phyloP scores from a whole-genome alignment of 2,797 vertebrate genomes.

The Tenualosa ilisha region DNA sequence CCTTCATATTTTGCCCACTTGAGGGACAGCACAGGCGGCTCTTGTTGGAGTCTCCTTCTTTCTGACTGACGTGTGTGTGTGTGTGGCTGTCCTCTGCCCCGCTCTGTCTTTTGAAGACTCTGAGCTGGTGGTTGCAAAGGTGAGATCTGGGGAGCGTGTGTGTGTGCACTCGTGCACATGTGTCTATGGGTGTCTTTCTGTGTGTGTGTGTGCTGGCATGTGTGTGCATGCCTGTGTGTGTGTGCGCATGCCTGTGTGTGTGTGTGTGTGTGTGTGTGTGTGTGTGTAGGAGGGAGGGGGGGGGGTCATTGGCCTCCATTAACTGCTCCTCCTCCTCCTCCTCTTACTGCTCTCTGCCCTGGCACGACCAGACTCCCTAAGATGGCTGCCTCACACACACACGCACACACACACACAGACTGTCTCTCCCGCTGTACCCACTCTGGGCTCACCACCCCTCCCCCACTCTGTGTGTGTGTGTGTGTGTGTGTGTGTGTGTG shows the following conservation, averaged over 20 bases:
- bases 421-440: background rate
- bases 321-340: background rate
- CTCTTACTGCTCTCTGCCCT: background rate
- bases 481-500: background rate
- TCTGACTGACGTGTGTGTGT: background rate
- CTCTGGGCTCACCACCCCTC: background rate
- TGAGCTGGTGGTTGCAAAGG: background rate
- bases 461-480: background rate
- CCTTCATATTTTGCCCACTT: background rate
- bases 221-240: background rate
- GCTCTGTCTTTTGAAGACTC: background rate
- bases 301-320: slow-evolving; percentile 7
- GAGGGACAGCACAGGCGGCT: background rate
- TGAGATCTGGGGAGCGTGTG: background rate
- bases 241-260: too few species aligned
- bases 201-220: background rate
- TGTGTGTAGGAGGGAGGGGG: background rate
- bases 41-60: background rate
- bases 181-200: background rate
- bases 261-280: background rate
- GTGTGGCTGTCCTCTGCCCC: background rate
- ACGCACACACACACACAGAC: background rate
- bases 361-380: slow-evolving; percentile 2
- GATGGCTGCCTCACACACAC: background rate
- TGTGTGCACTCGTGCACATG: background rate